phyloP scores from a whole-genome alignment of 2,797 vertebrate genomes.

The Ptychadena robeensis region DNA sequence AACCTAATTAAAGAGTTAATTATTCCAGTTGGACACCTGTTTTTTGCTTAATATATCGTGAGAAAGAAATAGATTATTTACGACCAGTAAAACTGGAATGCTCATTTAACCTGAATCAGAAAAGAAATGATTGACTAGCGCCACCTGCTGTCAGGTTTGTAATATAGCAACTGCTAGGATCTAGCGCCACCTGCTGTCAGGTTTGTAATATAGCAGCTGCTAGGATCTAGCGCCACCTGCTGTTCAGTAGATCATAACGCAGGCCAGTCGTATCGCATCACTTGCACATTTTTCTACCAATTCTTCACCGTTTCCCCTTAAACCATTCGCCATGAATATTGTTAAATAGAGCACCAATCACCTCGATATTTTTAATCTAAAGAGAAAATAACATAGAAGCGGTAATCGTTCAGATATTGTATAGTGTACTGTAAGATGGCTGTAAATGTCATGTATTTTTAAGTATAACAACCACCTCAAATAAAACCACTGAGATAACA shows the following conservation, averaged over 20 bases:
- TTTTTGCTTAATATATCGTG: too few relatives aligned
- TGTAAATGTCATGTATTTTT: neutral
- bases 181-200: conserved; percentile 7
- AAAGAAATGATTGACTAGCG: neutral
- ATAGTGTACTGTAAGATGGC: neutral
- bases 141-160: conserved; percentile 6
- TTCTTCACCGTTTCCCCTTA: neutral
- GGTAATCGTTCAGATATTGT: neutral
- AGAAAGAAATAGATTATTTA: neutral
- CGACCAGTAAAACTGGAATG: neutral
- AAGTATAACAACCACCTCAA: neutral
- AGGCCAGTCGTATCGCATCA: neutral
- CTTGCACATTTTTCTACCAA: neutral
- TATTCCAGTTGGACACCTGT: too few relatives aligned
- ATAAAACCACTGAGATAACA: neutral
- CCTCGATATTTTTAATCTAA: neutral
- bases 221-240: conserved; percentile 3
- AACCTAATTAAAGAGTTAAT: too few relatives aligned
- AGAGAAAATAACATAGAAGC: neutral
- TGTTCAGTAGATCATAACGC: too few relatives aligned
- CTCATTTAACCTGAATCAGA: neutral
- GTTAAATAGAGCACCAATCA: neutral
- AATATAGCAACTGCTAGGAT: too few relatives aligned
- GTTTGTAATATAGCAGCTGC: too few relatives aligned
- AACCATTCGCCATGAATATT: neutral